Conservation (phyloP, 2,113 vertebrate genomes). For the Rhodinocichla rosea region DNA sequence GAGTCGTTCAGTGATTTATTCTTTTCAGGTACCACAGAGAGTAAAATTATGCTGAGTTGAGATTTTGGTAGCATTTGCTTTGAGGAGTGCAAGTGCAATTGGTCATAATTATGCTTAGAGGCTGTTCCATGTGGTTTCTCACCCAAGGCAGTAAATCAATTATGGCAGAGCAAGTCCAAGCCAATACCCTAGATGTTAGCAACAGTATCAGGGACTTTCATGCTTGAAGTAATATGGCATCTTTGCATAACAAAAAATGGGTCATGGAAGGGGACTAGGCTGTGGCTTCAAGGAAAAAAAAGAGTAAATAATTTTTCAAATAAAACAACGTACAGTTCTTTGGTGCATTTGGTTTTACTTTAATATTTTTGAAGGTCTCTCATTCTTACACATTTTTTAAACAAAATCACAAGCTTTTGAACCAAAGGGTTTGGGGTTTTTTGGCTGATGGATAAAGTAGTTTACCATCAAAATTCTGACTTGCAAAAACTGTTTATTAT, state of each 20-base stretch:
- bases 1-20: conserved; percentile 50
- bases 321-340: background rate
- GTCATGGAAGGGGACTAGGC: conserved; percentile 3
- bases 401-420: background rate
- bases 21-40: conserved; percentile 42
- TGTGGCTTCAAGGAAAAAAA: conserved; percentile 16
- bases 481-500: background rate
- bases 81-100: conserved; percentile 62
- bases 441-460: background rate
- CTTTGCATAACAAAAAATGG: background rate
- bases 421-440: background rate
- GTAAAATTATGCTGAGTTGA: conserved; percentile 60
- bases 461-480: background rate
- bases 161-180: conserved; percentile 29
- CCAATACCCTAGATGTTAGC: conserved; percentile 36
- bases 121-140: conserved; percentile 61
- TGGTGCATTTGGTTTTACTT: background rate
- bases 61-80: conserved; percentile 54
- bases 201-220: conserved; percentile 25
- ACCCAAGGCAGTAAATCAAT: conserved; percentile 69
- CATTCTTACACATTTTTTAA: background rate
- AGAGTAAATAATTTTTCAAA: background rate
- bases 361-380: background rate
- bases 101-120: conserved; percentile 62
- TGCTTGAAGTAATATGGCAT: background rate